phyloP scores from a whole-genome alignment of 1,140 invertebrate species.

The Eciton burchellii region DNA sequence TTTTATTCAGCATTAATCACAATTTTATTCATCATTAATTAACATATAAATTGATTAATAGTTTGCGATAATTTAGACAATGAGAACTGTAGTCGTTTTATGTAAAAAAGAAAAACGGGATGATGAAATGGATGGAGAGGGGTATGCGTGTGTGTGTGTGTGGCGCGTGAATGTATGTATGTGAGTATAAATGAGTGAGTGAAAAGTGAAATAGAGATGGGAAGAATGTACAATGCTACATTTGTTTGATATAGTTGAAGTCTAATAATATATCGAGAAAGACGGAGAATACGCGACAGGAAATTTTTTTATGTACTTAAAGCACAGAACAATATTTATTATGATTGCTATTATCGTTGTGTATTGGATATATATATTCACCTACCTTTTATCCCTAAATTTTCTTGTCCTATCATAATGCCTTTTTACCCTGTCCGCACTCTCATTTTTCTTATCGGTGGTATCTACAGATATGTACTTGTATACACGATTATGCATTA shows the following conservation, averaged over 20 bases:
- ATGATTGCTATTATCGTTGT: slow-evolving; percentile 61
- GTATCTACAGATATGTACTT: slow-evolving; percentile 58
- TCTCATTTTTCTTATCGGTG: slow-evolving; percentile 65
- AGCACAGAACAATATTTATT: slow-evolving; percentile 46
- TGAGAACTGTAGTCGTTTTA: slow-evolving; percentile 10
- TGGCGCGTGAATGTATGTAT: no score
- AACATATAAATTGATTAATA: background rate
- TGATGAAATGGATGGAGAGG: no score
- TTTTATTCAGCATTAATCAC: background rate
- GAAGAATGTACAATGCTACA: background rate
- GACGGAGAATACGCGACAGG: slow-evolving; percentile 30
- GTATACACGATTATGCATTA: slow-evolving; percentile 54
- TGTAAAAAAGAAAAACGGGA: background rate
- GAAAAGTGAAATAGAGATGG: background rate
- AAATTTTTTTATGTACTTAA: slow-evolving; percentile 62
- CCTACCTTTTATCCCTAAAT: background rate
- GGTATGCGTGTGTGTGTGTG: no score
- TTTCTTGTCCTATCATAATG: background rate
- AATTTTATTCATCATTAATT: background rate
- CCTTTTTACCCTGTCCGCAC: background rate
- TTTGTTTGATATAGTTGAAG: slow-evolving; percentile 14
- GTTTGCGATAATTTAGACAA: background rate
- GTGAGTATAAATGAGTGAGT: background rate
- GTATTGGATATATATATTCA: slow-evolving; percentile 50
- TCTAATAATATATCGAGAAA: slow-evolving; percentile 33